These are phyloP conservation scores for Agonopterix arenella DNA, from an alignment of 2,888 invertebrate genomes.

Conservation along the genomic window DNA sequence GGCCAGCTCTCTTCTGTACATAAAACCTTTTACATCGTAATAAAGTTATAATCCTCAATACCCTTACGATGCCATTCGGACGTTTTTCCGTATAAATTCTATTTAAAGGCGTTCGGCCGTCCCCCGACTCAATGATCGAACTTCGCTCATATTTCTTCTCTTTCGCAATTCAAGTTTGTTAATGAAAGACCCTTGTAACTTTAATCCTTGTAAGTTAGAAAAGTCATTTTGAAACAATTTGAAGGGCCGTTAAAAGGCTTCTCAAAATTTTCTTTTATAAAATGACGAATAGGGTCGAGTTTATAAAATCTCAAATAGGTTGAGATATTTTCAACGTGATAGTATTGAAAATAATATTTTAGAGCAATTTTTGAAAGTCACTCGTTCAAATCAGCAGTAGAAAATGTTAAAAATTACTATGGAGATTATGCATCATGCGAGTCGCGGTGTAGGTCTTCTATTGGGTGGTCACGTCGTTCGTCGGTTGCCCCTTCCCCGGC, in stretches of 20 bases:
- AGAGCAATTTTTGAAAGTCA: too few species aligned
- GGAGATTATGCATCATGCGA: too few species aligned
- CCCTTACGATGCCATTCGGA: constrained; percentile 4
- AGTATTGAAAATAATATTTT: not conserved
- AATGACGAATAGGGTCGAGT: constrained; percentile 14
- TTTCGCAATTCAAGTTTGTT: constrained; percentile 55
- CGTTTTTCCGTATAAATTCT: constrained; percentile 30
- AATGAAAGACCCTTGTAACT: constrained; percentile 58
- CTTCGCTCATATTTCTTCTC: constrained; percentile 59
- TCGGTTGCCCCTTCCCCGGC: too few species aligned
- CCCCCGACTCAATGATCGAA: constrained; percentile 51
- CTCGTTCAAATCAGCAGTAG: too few species aligned
- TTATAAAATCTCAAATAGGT: not conserved
- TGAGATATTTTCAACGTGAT: not conserved
- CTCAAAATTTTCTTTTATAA: constrained; percentile 12
- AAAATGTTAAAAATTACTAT: too few species aligned
- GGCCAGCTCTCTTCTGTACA: not conserved
- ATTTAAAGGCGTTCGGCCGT: constrained; percentile 35
- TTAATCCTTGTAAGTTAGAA: constrained; percentile 50
- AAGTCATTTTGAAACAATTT: constrained; percentile 49
- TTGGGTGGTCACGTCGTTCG: too few species aligned
- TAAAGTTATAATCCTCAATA: not conserved
- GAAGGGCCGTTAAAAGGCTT: constrained; percentile 17
- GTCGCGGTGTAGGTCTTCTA: too few species aligned
- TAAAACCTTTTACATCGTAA: not conserved